Conservation (phyloP, 2,113 vertebrate species). For the Alaudala cheleensis region DNA sequence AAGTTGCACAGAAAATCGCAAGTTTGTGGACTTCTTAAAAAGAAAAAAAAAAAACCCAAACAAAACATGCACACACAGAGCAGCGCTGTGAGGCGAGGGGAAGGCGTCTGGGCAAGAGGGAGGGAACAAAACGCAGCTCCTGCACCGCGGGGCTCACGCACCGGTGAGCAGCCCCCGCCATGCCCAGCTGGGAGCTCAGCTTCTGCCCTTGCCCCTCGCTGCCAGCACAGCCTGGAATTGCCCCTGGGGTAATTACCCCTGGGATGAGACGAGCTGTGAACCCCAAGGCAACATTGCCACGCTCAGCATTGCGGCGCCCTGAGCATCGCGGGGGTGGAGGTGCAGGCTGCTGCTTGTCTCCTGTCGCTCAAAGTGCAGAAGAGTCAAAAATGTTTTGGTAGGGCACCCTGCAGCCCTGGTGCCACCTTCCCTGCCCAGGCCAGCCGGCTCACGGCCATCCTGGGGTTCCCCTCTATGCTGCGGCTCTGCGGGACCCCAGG, state of each 20-base stretch:
- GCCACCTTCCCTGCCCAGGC: background rate
- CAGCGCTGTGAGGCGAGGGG: background rate
- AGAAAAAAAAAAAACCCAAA: background rate
- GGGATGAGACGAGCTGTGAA: accelerated
- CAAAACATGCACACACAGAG: background rate
- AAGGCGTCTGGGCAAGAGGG: background rate
- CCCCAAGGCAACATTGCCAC: background rate
- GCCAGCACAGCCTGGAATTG: background rate
- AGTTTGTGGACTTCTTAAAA: background rate
- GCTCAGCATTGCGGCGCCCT: background rate
- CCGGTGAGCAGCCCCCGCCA: background rate
- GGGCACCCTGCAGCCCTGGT: background rate
- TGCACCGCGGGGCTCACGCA: accelerated
- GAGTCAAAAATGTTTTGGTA: background rate
- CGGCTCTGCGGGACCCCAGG: background rate
- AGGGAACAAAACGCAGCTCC: background rate
- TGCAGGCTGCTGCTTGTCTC: background rate
- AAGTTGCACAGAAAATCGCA: background rate
- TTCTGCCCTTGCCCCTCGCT: background rate
- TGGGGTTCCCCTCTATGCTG: accelerated
- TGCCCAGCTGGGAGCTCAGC: background rate
- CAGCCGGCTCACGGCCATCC: background rate
- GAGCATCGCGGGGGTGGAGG: accelerated
- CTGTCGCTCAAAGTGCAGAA: accelerated
- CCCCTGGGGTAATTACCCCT: no score